These are phyloP conservation scores for Aphodius granarius DNA, from an alignment of 2,888 invertebrate genomes.

Conservation along the genomic window DNA sequence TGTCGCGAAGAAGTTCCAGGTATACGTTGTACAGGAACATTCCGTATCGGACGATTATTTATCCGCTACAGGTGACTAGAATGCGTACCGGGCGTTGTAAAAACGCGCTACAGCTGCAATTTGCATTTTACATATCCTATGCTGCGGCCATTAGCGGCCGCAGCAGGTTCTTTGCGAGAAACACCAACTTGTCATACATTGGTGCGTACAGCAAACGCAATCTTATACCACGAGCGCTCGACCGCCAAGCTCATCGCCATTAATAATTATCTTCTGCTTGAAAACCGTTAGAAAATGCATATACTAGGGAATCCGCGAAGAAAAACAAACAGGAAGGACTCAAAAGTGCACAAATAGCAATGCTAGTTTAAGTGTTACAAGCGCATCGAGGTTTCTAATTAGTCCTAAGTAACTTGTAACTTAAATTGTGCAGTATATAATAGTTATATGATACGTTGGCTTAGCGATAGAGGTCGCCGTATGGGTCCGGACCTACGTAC, in stretches of 20 bases:
- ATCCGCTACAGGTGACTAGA: not conserved
- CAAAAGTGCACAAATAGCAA: too few relatives aligned
- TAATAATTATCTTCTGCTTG: not conserved
- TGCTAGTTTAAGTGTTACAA: too few relatives aligned
- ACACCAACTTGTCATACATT: not conserved
- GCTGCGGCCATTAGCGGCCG: not conserved
- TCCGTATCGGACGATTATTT: not conserved
- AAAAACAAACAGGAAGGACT: too few relatives aligned
- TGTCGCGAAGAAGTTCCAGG: not conserved
- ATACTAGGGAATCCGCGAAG: not conserved
- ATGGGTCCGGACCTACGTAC: not conserved
- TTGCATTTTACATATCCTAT: not conserved
- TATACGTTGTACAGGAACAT: not conserved
- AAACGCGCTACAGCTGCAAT: not conserved
- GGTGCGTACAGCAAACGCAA: not conserved
- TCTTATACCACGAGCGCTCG: not conserved
- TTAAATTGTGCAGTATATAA: conserved; percentile 9
- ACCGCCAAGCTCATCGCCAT: not conserved
- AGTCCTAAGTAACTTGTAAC: too few relatives aligned
- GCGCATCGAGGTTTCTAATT: too few relatives aligned
- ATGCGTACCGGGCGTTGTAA: not conserved
- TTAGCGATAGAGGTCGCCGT: not conserved
- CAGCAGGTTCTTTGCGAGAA: not conserved
- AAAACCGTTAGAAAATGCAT: not conserved
- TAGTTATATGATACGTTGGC: not conserved